Evolutionary conservation across 2,113 vertebrate species (phyloP), one percentile per base, ranked within the genome.

Genomic region (Dunckerocampus dactyliophorus): DNA sequence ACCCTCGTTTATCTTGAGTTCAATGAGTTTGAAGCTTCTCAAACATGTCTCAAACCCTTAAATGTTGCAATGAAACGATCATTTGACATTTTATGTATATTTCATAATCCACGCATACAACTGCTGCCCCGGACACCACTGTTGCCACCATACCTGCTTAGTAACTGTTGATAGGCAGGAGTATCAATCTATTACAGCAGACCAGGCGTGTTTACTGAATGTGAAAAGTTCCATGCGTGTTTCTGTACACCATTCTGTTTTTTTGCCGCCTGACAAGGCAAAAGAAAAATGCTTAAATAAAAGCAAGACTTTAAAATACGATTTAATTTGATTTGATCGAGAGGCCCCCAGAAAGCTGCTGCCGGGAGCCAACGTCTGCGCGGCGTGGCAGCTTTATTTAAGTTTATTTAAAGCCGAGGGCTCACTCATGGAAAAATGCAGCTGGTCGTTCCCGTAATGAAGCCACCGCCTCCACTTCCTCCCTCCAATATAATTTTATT

Each of bases 401-500:
- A 50, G 42, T 77, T 77, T 65, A 79, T 53, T 31, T 77, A 62
- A 78, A 76, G 64, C 21, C 20, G 48, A 19, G 21, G 11, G 16
- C 64, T 69, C 63, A 31, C 66, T 4, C 37, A 57, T 76, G 78
- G 76, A 75, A 77, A 77, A 69, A 58, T 61, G 59, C 37, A 65
- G 70, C 61, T 31, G 46, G 70, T 62, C 58, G 72, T 77, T 83
- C 80, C 78, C 74, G 65, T 76, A 72, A 75, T 48, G 52, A 79
- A 77, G 42, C 57, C 51, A 28, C 4, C 17, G 21, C 71, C 74
- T 82, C 79, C 71, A 74, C 75, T n/a, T 62, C 65, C 65, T 63
- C 77, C 39, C 74, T 63, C 53, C 66, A 76, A 76, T 83, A 79
- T 74, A 74, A 72, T 56, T 83, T 83, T 86, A 86, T 84, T 77